Conservation (phyloP, 2,113 vertebrate genomes). For the Suncus etruscus region DNA sequence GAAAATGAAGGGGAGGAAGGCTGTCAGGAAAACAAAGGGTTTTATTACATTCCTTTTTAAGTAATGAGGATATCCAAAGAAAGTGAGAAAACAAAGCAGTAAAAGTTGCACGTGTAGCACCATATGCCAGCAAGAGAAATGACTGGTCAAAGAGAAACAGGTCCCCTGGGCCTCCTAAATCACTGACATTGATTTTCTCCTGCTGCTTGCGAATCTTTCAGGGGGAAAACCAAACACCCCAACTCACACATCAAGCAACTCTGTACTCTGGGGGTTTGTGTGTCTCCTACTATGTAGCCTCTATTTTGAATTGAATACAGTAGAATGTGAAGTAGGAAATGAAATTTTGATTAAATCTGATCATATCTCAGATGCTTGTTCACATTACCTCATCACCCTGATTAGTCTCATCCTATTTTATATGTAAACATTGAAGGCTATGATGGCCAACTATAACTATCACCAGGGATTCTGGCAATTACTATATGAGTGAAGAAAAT, state of each 20-base stretch:
- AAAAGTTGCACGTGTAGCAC: background rate
- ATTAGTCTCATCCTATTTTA: background rate
- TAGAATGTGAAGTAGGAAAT: background rate
- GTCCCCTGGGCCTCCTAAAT: background rate
- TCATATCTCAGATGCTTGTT: background rate
- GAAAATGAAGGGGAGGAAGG: constrained; percentile 23
- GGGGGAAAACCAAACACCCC: background rate
- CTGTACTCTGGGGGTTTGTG: background rate
- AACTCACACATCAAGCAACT: background rate
- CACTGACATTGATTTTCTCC: background rate
- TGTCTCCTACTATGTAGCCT: background rate
- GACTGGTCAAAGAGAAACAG: background rate
- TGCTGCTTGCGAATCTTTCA: background rate
- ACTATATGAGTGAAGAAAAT: background rate
- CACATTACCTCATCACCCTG: background rate
- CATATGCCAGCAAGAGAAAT: background rate
- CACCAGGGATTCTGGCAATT: background rate
- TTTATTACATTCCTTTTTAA: constrained; percentile 50
- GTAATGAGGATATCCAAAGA: background rate
- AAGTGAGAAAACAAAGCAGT: constrained; percentile 27
- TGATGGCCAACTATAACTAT: background rate
- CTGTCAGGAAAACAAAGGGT: constrained; percentile 40
- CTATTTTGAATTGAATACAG: background rate
- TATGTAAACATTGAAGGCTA: background rate
- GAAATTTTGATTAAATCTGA: background rate